These are phyloP conservation scores for Pangasius sanitwongsei DNA, from an alignment of 2,797 vertebrate genomes.

Conservation along the genomic window DNA sequence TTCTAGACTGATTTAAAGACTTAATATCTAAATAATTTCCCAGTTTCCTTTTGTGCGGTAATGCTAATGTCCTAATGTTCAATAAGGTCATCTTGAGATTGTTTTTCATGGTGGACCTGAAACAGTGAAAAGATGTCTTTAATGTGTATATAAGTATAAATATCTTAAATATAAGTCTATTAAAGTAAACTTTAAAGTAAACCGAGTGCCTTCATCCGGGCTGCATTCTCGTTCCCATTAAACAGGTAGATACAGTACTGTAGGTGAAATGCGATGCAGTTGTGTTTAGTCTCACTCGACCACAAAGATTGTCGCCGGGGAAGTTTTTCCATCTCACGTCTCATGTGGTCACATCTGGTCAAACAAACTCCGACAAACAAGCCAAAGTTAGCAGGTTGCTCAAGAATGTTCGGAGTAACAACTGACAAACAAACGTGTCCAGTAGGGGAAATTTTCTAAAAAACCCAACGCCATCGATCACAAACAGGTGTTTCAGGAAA, in stretches of 20 bases:
- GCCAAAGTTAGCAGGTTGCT: slow-evolving; percentile 50
- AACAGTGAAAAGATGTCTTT: neutral
- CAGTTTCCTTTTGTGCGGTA: neutral
- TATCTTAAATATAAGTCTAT: neutral
- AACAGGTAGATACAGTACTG: slow-evolving; percentile 27
- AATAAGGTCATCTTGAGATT: neutral
- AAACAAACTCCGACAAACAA: slow-evolving; percentile 47
- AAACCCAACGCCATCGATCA: neutral
- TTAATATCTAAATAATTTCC: neutral
- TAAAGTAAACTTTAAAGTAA: neutral
- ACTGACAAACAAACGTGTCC: slow-evolving; percentile 44
- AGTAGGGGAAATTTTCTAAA: slow-evolving; percentile 23
- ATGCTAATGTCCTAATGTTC: neutral
- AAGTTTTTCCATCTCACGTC: slow-evolving; percentile 40
- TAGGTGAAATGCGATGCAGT: slow-evolving; percentile 22
- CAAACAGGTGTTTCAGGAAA: slow-evolving; percentile 30
- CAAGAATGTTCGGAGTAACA: slow-evolving; percentile 48
- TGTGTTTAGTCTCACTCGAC: slow-evolving; percentile 47
- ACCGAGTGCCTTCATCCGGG: neutral
- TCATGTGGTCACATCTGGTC: slow-evolving; percentile 47
- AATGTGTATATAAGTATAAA: neutral
- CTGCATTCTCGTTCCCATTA: neutral
- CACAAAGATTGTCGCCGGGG: slow-evolving; percentile 24
- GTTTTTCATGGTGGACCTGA: neutral
- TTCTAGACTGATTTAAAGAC: neutral